Conservation (phyloP, 2,797 vertebrate species). For the Pitangus sulphuratus region DNA sequence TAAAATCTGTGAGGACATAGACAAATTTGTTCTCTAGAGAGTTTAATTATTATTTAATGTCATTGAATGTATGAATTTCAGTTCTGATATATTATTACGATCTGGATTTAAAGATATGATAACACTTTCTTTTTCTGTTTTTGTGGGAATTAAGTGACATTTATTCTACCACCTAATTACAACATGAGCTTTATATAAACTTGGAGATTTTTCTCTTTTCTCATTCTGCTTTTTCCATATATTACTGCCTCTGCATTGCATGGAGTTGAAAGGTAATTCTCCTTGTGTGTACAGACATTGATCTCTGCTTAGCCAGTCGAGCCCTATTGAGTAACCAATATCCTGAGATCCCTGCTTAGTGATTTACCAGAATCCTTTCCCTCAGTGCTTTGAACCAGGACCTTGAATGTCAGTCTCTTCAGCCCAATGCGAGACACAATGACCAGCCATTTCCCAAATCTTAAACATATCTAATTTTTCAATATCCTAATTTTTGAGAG, state of each 20-base stretch:
- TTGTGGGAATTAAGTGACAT: background rate
- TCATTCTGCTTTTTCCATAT: background rate
- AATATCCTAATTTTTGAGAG: background rate
- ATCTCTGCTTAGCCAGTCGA: background rate
- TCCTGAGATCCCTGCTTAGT: background rate
- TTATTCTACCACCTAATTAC: background rate
- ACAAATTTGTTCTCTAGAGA: background rate
- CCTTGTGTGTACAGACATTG: background rate
- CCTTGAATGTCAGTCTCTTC: background rate
- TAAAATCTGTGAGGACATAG: background rate
- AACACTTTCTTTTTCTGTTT: background rate
- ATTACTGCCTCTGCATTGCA: background rate
- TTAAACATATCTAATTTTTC: background rate
- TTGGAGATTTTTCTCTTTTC: background rate
- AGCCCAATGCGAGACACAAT: background rate
- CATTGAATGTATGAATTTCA: background rate
- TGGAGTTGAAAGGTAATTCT: background rate
- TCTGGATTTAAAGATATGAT: background rate
- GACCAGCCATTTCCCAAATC: background rate
- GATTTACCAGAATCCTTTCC: background rate
- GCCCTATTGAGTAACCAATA: background rate
- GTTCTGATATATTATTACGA: background rate
- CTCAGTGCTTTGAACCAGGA: background rate
- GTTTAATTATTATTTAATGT: background rate
- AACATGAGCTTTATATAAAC: background rate